Evolutionary conservation across 2,888 invertebrate genomes (phyloP), one percentile per base, ranked within the genome.

Genomic region (Drosophila diplacantha): DNA sequence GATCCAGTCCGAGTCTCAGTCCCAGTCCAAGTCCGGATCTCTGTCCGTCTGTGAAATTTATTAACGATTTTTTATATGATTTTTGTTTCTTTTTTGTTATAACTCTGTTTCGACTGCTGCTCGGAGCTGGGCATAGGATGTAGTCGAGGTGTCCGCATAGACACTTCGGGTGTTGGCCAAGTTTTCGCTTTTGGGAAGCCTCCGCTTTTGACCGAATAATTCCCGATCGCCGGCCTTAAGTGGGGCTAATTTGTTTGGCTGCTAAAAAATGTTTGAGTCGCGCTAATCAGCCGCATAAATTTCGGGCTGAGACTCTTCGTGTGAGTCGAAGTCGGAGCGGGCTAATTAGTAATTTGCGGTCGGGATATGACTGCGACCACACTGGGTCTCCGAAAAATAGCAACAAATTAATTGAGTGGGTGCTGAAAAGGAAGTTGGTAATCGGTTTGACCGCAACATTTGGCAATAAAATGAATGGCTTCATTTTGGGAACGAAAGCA

Each of bases 191-290:
- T 69, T 60, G 41, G 34, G 41, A 24, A 35, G 61, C 16, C 41
- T 60, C 29, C 34, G 34, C 46, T 31, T 20, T 74, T 81, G 76
- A 75, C 80, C 81, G 75, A 71, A 83, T 81, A 68, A 80, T 73
- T 73, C 73, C 59, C 16, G 70, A 72, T 69, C 56, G 56, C 58
- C 54, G 64, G 58, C 56, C 67, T 61, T 84, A 85, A 85, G 75
- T 85, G 83, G 83, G 75, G 69, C 81, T 81, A 83, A 85, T 84
- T 84, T 84, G 84, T 84, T 85, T 75, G 69, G 59, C 67, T 69
- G 74, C 72, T 69, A 74, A 72, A 74, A 81, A 74, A 75, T 75
- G 72, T 80, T 80, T 73, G 75, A 61, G 70, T 55, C 55, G 71
- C 75, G 76, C 81, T 75, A 81, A 81, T 81, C 75, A 78, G 80